Evolutionary conservation across 2,888 invertebrate species (phyloP), one percentile per base, ranked within the genome.

Genomic region (Lasius platythorax): DNA sequence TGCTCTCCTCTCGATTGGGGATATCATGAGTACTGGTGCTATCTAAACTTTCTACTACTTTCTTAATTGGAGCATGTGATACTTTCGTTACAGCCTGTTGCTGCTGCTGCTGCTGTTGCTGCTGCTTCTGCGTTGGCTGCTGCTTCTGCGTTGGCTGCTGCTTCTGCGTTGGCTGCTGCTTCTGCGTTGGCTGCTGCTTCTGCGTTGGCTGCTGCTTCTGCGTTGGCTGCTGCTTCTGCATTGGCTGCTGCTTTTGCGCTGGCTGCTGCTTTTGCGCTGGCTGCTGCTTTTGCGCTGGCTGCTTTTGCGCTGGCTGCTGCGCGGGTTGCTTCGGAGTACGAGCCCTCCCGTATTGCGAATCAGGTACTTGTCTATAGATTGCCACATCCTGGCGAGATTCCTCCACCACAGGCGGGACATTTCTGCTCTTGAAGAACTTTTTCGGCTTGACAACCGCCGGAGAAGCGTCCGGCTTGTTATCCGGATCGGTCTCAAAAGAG

Each of bases 351-450:
- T 93, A 93, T 87, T 93, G 94, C 61, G 93, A 91, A 88, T 95
- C 94, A 93, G 94, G 94, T 94, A 94, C 94, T 92, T 93, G 93
- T 89, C 92, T 92, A 85, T 95, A 94, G 50, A 93, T 90, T 58
- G 94, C 90, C 40, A 94, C 91, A 67, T 94, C 93, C 28, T 91
- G 87, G 56, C 90, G 91, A 75, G 92, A 88, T 85, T 92, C 93
- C 66, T 91, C 91, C 28, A 90, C 64, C 18, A 83, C 58, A 8
- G 91, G 95, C 89, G 97, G 96, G 30, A 96, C 96, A 95, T 97
- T 98, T 75, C 98, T 97, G 93, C 98, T 98, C 94, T 98, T 98
- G 94, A 98, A 98, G 95, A 98, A 98, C 94, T 98, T 98, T 94
- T 98, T 98, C 66, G 98, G 98, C 94, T 98, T 98, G 9, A 95